Percentiles rank a stretch among this genome's conserved stretches.
These are phyloP conservation scores for Anguilla megastoma DNA, from an alignment of 2,797 vertebrate genomes.

Conservation along the genomic window DNA sequence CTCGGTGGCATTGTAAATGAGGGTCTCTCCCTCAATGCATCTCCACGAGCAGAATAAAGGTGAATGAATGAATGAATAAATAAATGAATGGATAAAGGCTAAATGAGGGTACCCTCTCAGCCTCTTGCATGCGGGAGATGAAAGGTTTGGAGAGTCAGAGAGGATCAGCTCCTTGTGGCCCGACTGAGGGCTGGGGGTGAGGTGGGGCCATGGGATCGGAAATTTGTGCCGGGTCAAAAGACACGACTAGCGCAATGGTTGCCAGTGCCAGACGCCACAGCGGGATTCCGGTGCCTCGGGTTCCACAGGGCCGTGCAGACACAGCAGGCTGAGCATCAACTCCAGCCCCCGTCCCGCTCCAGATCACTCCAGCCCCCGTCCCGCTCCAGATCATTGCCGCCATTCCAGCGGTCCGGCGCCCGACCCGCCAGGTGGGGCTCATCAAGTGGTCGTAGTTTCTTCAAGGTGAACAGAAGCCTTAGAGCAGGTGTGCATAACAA, in stretches of 20 bases:
- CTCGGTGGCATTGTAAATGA: too few relatives aligned
- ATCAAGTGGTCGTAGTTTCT: background rate
- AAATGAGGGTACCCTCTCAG: background rate
- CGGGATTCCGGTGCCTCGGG: background rate
- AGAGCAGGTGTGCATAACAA: too few relatives aligned
- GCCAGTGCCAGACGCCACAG: background rate
- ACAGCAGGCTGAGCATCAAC: background rate
- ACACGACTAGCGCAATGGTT: conserved; percentile 37
- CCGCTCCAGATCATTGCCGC: too few relatives aligned
- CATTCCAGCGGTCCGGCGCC: too few relatives aligned
- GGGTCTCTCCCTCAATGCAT: too few relatives aligned
- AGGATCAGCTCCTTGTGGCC: background rate
- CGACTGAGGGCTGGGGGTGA: conserved; percentile 7
- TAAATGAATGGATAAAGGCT: too few relatives aligned
- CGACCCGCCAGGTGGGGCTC: background rate
- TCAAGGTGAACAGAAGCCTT: too few relatives aligned
- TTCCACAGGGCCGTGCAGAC: background rate
- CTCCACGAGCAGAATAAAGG: too few relatives aligned
- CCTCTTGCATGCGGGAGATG: background rate
- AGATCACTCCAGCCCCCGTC: too few relatives aligned
- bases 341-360: background rate
- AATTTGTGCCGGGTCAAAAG: conserved; percentile 41
- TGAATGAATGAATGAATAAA: too few relatives aligned
- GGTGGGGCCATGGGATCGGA: conserved; percentile 43
- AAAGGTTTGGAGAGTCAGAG: background rate